Evolutionary conservation across 37 sponge, comb jelly and placozoan genomes (phyloP).

Genomic region (Amphimedon queenslandica): DNA sequence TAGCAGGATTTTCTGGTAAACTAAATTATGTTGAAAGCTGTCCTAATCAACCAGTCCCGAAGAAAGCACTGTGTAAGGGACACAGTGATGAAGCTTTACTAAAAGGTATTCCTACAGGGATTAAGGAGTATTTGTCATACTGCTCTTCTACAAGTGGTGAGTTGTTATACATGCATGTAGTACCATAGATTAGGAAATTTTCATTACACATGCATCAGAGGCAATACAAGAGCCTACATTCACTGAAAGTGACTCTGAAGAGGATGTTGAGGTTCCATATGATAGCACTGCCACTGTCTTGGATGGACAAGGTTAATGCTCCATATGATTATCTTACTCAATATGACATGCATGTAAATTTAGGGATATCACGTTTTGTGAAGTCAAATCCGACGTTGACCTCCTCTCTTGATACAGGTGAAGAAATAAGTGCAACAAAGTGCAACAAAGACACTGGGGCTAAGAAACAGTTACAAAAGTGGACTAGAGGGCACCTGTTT

Average conservation of each 20-base stretch:
- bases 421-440: background rate
- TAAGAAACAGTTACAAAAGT: background rate
- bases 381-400: background rate
- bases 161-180: too few species aligned
- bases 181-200: too few species aligned
- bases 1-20: background rate
- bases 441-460: conserved; percentile 29
- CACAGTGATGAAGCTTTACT: conserved; percentile 4
- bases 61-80: conserved; percentile 10
- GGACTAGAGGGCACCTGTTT: conserved; percentile 16
- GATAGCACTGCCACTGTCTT: too few species aligned
- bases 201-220: too few species aligned
- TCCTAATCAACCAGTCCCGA: conserved; percentile 11
- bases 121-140: too few species aligned
- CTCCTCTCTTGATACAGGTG: background rate
- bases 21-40: conserved; percentile 9
- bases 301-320: too few species aligned
- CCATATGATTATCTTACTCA: too few species aligned
- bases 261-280: too few species aligned
- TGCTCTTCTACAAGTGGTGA: too few species aligned
- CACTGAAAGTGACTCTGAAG: too few species aligned
- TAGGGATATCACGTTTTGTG: background rate
- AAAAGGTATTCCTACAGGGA: conserved; percentile 16
- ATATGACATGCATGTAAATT: background rate
- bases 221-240: too few species aligned